Evolutionary conservation across 2,113 vertebrate genomes (phyloP), one percentile per base, ranked within the genome.

Genomic region (Microtus pennsylvanicus): DNA sequence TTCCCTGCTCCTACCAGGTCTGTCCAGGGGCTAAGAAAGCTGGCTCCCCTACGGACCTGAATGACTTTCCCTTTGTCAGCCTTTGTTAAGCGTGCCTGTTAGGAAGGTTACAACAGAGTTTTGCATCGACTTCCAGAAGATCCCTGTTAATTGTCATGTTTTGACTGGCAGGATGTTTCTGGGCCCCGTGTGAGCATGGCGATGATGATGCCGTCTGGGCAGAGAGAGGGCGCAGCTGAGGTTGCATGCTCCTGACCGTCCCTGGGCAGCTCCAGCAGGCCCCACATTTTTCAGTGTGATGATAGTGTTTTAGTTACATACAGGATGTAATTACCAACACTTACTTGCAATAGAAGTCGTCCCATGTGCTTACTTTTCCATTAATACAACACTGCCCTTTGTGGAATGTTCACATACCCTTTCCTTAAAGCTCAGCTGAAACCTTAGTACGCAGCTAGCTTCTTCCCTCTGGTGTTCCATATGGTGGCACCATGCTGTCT

Each of bases 241-340:
- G 45, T 35, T 24, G 78, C 67, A 42, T 10, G 77, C 61, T 21
- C 76, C 28, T 50, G n/a, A 61, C 7, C 0, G 4, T 58, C 0
- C 3, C 67, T 13, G 0, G 17, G 92, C 38, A 45, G 61, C 47
- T 26, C 38, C 2, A 4, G 78, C n/a, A 81, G 52, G 50, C 85
- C 91, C 72, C 6, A 55, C 30, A 11, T 63, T 91, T 42, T 45
- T 87, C 21, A 63, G 78, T 5, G 17, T 61, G 80, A 88, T 72
- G 85, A 72, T 0, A 38, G 86, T 75, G 58, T 83, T 88, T 96
- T 89, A 70, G 95, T 95, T 95, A 97, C 90, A 93, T 55, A 58
- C 85, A 89, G 87, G 92, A 82, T 87, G 87, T 89, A 67, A 91
- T 94, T 91, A 94, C 85, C 88, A 96, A 94, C 28, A 91, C 33